phyloP scores from a whole-genome alignment of 2,113 vertebrate genomes.

The Bolborhynchus lineola region DNA sequence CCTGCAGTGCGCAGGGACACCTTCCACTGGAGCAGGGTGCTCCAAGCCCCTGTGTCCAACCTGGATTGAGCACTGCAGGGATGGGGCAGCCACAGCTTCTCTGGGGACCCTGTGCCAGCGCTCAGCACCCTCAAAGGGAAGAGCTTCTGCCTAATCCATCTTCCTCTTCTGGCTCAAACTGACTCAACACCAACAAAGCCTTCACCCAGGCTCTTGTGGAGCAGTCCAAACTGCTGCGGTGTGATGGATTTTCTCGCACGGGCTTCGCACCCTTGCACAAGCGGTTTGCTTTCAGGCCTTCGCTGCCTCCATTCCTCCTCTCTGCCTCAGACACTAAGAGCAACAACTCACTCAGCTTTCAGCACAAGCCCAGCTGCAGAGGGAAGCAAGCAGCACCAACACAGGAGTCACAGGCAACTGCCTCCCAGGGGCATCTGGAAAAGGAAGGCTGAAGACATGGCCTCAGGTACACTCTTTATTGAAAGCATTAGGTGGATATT shows the following conservation, averaged over 20 bases:
- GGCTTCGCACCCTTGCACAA: background rate
- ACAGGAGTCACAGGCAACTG: background rate
- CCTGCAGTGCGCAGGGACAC: rapidly evolving
- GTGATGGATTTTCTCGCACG: background rate
- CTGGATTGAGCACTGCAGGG: too few relatives aligned
- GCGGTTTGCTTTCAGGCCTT: background rate
- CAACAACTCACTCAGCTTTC: rapidly evolving
- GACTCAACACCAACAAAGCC: background rate
- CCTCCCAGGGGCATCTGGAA: background rate
- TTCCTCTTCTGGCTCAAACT: background rate
- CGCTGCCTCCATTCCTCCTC: rapidly evolving
- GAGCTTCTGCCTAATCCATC: background rate
- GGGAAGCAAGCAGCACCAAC: background rate
- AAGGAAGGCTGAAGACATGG: background rate
- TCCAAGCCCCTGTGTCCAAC: background rate
- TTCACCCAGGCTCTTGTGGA: background rate
- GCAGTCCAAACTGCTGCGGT: background rate
- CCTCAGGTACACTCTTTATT: background rate
- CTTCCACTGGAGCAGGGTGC: background rate
- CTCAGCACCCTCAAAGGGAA: background rate
- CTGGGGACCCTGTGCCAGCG: background rate
- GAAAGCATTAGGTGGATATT: background rate
- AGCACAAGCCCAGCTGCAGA: background rate
- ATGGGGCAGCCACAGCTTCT: background rate
- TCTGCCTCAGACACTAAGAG: rapidly evolving